Evolutionary conservation across 2,113 vertebrate species (phyloP).

Genomic region (Nymphicus hollandicus): DNA sequence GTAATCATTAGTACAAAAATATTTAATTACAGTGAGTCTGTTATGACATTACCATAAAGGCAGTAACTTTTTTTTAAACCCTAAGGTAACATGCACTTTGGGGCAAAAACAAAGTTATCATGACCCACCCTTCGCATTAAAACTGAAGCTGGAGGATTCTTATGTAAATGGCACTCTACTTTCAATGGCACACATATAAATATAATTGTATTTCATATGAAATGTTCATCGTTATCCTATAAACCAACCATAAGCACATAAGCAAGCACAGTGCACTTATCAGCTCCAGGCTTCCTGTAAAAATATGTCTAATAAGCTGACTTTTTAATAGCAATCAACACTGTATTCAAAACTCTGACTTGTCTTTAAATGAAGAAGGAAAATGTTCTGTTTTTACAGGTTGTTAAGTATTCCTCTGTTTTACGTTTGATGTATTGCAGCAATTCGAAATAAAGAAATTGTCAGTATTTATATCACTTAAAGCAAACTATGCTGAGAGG

Average conservation of each 20-base stretch:
- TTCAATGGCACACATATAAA: neutral
- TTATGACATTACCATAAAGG: constrained; percentile 76
- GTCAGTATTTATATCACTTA: constrained; percentile 63
- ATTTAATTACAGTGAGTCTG: constrained; percentile 81
- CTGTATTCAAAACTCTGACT: constrained; percentile 33
- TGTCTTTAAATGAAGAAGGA: constrained; percentile 38
- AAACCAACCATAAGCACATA: constrained; percentile 1
- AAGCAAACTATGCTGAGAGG: constrained; percentile 56
- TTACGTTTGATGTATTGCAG: constrained; percentile 54
- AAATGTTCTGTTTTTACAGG: constrained; percentile 56
- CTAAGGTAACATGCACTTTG: constrained; percentile 58
- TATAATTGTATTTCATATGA: neutral
- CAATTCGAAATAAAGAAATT: constrained; percentile 60
- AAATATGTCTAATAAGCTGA: constrained; percentile 18
- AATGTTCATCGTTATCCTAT: neutral
- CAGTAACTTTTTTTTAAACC: constrained; percentile 58
- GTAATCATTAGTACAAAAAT: constrained; percentile 79
- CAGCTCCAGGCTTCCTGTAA: neutral
- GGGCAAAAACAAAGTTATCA: constrained; percentile 61
- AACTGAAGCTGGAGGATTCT: neutral
- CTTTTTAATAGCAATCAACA: constrained; percentile 37
- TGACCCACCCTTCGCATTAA: constrained; percentile 29
- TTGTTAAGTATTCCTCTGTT: constrained; percentile 66
- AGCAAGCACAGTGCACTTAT: neutral
- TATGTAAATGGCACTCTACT: neutral